These are phyloP conservation scores for Gerris lacustris DNA, from an alignment of 2,888 invertebrate species.

Conservation along the genomic window DNA sequence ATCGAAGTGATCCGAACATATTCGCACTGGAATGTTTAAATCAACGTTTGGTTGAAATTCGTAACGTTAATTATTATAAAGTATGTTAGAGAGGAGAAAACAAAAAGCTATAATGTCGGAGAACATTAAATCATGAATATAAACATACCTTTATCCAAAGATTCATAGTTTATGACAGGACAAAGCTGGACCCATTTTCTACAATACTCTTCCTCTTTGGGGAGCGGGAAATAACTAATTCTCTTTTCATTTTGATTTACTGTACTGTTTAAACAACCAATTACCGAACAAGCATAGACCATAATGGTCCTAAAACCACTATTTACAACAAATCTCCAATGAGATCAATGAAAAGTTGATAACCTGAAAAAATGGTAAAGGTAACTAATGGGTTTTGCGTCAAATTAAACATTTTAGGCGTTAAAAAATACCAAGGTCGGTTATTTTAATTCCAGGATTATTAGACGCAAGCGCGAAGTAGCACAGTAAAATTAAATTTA, in stretches of 20 bases:
- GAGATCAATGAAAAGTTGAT: constrained; percentile 3
- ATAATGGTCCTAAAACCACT: background rate
- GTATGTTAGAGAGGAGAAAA: too few species aligned
- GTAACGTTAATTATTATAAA: too few species aligned
- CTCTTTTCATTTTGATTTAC: background rate
- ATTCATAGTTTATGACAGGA: constrained; percentile 4
- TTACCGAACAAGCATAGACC: constrained; percentile 6
- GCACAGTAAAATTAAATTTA: too few species aligned
- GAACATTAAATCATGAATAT: background rate
- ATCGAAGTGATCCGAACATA: constrained; percentile 5
- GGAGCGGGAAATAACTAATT: background rate
- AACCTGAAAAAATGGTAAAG: background rate
- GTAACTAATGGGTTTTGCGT: too few species aligned
- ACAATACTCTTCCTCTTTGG: constrained; percentile 8
- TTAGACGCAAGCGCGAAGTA: too few species aligned
- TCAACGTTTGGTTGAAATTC: background rate
- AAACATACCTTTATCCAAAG: constrained; percentile 5
- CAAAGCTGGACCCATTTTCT: constrained; percentile 9
- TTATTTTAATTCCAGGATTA: too few species aligned
- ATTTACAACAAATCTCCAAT: background rate
- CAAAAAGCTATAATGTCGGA: too few species aligned
- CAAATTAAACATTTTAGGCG: too few species aligned
- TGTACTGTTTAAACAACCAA: background rate
- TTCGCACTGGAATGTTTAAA: background rate
- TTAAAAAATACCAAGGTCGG: too few species aligned